These are phyloP conservation scores for Paraescarpia echinospica DNA, from an alignment of 1,140 invertebrate species.

Conservation along the genomic window DNA sequence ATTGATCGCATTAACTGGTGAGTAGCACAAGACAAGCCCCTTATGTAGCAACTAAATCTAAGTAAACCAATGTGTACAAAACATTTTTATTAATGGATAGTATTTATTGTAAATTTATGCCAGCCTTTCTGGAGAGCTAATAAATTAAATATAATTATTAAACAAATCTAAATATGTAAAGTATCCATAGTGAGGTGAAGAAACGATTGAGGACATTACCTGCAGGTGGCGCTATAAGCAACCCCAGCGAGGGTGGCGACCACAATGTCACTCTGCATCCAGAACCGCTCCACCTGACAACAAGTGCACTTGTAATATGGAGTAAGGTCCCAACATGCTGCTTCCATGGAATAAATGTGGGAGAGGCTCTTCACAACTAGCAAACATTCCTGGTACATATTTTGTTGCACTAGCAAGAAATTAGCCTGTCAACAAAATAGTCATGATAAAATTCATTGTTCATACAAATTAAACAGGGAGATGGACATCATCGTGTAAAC, in stretches of 20 bases:
- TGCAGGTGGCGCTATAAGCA: not conserved
- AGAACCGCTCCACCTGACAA: slow-evolving; percentile 51
- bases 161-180: too few species aligned
- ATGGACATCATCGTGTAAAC: too few species aligned
- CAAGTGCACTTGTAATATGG: not conserved
- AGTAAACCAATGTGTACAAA: too few species aligned
- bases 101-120: too few species aligned
- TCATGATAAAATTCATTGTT: not conserved
- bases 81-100: too few species aligned
- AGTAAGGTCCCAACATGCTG: not conserved
- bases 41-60: too few species aligned
- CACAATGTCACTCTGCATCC: slow-evolving; percentile 52
- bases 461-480: not conserved
- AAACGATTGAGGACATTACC: not conserved
- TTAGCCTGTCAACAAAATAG: not conserved
- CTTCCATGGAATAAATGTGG: not conserved
- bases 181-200: too few species aligned
- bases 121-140: too few species aligned
- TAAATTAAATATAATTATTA: too few species aligned
- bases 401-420: not conserved
- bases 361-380: not conserved
- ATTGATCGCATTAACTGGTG: too few species aligned
- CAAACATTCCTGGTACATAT: not conserved
- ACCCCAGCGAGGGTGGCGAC: slow-evolving; percentile 37
- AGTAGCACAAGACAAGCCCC: too few species aligned